Base-by-base conservation (phyloP, 2,888 invertebrate species). In the Deilephila elpenor region DNA sequence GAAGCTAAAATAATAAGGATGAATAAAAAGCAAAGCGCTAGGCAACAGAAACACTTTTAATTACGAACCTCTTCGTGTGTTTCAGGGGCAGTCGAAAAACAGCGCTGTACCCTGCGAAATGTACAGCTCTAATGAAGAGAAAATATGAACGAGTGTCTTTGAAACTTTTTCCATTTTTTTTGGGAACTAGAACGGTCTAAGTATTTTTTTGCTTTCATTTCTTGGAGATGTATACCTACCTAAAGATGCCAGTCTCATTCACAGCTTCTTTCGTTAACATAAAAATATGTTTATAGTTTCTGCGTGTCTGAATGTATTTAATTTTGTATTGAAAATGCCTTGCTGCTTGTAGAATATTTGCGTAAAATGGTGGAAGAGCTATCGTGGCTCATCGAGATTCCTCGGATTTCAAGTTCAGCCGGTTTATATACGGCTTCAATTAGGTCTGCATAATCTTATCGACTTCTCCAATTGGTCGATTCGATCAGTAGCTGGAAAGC, bases 101-200 rank as follows among this genome's bases (percentile, higher is more conserved):
- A 67, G 25, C 51, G 44, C 44, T 51, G 51, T 44, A 25, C 25
- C 44, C 14, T 20, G n/a, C 17, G 44, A 25, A 67, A 67, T 51
- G 25, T 17, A 67, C 51, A 25, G 67, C 67, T 51, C 44, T 67
- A 67, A 67, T 51, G 67, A 51, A 67, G 44, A 67, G 67, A 51
- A 67, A 67, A 67, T 67, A 67, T 67, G 44, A 44, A 44, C 64
- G n/a, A 64, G 67, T 67, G 67, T 67, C 67, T 62, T n/a, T 67
- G 64, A 67, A 25, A 44, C 44, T 25, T 51, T 25, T 51, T 67
- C 20, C 19, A 17, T 67, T 67, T 64, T n/a, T 67, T 67, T 51
- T 25, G 62, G 25, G 25, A 20, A 51, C 44, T 51, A 17, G 20
- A 25, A 17, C 6, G 14, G 20, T 51, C 7, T 20, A 25, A 67